phyloP scores from a whole-genome alignment of 2,888 invertebrate species.

The Scrobipalpa atriplicella region DNA sequence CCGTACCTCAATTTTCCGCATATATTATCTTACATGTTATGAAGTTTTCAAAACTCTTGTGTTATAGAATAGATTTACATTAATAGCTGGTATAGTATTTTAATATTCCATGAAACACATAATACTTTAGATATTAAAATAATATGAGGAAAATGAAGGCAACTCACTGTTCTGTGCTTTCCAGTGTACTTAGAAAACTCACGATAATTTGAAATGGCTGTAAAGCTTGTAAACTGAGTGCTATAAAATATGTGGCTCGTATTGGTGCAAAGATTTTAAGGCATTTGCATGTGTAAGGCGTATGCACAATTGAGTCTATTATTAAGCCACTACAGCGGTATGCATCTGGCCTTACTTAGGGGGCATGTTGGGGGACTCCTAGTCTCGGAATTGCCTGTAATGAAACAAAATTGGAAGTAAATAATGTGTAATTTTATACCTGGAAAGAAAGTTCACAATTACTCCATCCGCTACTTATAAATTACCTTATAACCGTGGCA shows the following conservation, averaged over 20 bases:
- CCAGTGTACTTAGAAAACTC: background rate
- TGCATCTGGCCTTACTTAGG: slow-evolving; percentile 73
- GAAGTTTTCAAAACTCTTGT: too few species aligned
- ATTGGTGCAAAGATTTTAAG: background rate
- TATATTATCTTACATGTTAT: too few species aligned
- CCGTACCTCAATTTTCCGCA: too few species aligned
- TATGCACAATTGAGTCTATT: background rate
- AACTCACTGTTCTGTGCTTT: too few species aligned
- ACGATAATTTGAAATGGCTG: background rate
- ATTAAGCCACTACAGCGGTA: slow-evolving; percentile 20
- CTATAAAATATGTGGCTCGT: background rate
- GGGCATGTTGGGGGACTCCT: slow-evolving; percentile 73
- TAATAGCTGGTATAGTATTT: too few species aligned
- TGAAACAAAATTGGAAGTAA: slow-evolving; percentile 62
- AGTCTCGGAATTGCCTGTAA: slow-evolving; percentile 76
- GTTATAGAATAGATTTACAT: too few species aligned
- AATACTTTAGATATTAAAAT: too few species aligned
- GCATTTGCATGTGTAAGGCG: background rate
- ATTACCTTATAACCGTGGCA: slow-evolving; percentile 6
- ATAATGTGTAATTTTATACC: slow-evolving; percentile 31
- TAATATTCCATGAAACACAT: too few species aligned
- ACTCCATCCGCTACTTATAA: slow-evolving; percentile 14
- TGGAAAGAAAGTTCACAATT: slow-evolving; percentile 10
- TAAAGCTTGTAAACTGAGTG: background rate
- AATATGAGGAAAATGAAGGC: too few species aligned